Percentiles rank a stretch among this genome's conserved stretches.
Evolutionary conservation across 2,113 vertebrate genomes (phyloP).

Genomic region (Syngnathus typhle): DNA sequence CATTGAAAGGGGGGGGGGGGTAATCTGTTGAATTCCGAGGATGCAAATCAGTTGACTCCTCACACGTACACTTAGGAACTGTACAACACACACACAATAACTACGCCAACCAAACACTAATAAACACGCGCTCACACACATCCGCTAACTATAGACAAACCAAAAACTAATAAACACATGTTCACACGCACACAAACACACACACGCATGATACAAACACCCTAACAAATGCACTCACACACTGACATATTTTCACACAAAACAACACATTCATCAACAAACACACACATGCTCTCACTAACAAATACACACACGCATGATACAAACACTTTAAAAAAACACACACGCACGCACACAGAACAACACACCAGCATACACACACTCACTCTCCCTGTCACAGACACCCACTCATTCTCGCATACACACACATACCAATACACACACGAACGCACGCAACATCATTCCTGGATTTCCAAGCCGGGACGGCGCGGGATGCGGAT

Average conservation of each 20-base stretch:
- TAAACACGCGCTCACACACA: constrained; percentile 9
- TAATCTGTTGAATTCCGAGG: not conserved
- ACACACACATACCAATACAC: not conserved
- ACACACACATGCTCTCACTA: not conserved
- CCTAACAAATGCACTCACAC: not conserved
- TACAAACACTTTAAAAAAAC: too few relatives aligned
- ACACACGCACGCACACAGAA: not conserved
- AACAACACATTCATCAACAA: not conserved
- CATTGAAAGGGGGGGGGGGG: not conserved
- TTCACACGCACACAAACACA: not conserved
- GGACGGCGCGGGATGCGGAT: not conserved
- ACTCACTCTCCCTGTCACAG: not conserved
- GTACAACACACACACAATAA: constrained; percentile 9
- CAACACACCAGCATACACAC: not conserved
- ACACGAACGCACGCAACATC: not conserved
- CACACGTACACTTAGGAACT: not conserved
- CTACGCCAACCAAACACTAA: too few relatives aligned
- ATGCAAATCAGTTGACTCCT: not conserved
- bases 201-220: constrained; percentile 4
- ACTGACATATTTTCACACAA: not conserved
- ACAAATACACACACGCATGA: not conserved
- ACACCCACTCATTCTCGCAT: not conserved
- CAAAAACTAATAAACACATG: not conserved
- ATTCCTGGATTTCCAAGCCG: not conserved
- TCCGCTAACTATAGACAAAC: too few relatives aligned